A percentile compares a stretch with the other conserved stretches of the same genome.
These are phyloP conservation scores for Petaurus breviceps DNA, from an alignment of 2,113 vertebrate species.

Conservation along the genomic window DNA sequence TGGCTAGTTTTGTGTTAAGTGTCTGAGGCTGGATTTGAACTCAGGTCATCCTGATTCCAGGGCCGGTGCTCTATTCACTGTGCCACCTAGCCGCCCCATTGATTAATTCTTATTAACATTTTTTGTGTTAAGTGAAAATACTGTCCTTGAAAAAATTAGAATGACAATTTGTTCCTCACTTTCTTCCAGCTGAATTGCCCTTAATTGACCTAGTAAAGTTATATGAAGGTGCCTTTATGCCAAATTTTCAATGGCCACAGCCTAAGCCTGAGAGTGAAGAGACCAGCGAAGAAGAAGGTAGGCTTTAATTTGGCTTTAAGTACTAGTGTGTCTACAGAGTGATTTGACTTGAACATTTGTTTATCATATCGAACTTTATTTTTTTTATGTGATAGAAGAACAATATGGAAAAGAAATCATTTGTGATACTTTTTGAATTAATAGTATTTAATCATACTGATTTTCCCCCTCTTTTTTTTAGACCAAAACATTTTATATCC, in stretches of 20 bases:
- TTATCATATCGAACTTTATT: background rate
- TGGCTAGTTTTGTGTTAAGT: too few relatives aligned
- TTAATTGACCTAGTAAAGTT: constrained; percentile 92
- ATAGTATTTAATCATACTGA: background rate
- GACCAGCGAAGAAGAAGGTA: constrained; percentile 90
- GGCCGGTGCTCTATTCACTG: too few relatives aligned
- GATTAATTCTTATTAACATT: background rate
- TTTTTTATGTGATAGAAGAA: background rate
- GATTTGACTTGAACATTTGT: background rate
- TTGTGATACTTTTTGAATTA: background rate
- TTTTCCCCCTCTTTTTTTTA: background rate
- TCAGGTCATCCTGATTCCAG: too few relatives aligned
- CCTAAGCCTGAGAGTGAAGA: constrained; percentile 87
- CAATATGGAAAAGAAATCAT: background rate
- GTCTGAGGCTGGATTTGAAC: too few relatives aligned
- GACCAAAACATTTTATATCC: background rate
- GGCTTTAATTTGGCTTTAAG: background rate
- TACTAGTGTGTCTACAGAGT: background rate
- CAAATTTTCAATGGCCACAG: constrained; percentile 93
- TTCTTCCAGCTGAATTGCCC: constrained; percentile 90
- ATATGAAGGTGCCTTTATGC: constrained; percentile 94
- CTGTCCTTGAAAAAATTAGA: background rate
- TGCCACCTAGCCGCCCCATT: too few relatives aligned
- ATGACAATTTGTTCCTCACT: background rate
- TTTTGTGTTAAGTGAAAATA: background rate